phyloP scores from a whole-genome alignment of 1,140 invertebrate species.

The Caerostris darwini region DNA sequence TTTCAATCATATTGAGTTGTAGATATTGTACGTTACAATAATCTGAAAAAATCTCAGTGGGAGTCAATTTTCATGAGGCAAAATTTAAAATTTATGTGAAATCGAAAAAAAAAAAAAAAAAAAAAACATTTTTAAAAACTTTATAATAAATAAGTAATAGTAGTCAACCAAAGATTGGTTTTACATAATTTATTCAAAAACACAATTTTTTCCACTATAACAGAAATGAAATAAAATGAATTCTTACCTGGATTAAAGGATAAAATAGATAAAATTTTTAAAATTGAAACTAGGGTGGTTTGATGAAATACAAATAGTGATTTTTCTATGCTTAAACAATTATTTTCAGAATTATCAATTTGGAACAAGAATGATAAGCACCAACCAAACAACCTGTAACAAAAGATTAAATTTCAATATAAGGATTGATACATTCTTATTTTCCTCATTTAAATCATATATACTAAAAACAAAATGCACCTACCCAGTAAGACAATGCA shows the following conservation, averaged over 20 bases:
- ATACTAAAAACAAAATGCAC: not conserved
- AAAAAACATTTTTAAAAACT: no score
- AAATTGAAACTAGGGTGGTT: conserved; percentile 53
- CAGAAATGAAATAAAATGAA: not conserved
- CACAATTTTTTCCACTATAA: not conserved
- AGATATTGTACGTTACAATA: no score
- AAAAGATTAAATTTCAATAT: not conserved
- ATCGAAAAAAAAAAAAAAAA: no score
- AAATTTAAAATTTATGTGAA: no score
- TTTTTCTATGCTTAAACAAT: not conserved
- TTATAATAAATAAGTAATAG: no score
- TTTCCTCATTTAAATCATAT: not conserved
- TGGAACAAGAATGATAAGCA: conserved; percentile 35
- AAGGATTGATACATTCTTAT: not conserved
- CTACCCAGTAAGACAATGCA: conserved; percentile 68
- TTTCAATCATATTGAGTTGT: no score
- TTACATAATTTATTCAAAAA: no score
- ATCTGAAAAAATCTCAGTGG: no score
- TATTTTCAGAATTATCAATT: not conserved
- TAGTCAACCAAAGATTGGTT: no score
- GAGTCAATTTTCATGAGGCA: no score
- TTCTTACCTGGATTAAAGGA: conserved; percentile 65
- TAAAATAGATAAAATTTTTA: conserved; percentile 65
- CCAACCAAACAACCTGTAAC: conserved; percentile 37
- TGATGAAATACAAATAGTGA: conserved; percentile 30